phyloP scores from a whole-genome alignment of 2,797 vertebrate genomes.

The Uromys caudimaculatus region DNA sequence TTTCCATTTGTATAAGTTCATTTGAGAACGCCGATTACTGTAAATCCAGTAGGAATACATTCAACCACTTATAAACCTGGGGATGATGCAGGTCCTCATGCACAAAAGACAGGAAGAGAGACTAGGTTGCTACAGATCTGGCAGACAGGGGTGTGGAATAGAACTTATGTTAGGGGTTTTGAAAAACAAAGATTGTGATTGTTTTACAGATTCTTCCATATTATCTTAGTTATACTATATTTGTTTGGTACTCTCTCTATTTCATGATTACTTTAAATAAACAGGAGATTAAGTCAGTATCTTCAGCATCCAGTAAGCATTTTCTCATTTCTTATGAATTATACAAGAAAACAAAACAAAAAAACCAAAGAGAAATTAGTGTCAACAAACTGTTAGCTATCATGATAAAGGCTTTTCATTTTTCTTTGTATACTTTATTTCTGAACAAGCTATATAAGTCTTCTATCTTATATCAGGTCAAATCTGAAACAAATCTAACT shows the following conservation, averaged over 20 bases:
- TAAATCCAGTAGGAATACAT: background rate
- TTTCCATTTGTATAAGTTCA: background rate
- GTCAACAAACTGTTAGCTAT: background rate
- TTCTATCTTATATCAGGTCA: constrained; percentile 4
- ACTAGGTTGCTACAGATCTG: background rate
- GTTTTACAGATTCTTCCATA: background rate
- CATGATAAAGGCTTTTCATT: background rate
- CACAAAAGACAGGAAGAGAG: background rate
- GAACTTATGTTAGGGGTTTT: background rate
- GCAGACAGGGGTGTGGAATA: background rate
- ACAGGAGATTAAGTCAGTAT: background rate
- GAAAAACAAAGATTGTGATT: background rate
- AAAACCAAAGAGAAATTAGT: background rate
- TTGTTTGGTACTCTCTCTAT: background rate
- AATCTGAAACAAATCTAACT: constrained; percentile 40
- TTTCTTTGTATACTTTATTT: constrained; percentile 14
- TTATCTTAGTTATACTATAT: background rate
- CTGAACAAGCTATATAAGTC: background rate
- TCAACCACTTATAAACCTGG: background rate
- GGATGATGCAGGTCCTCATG: too few relatives aligned
- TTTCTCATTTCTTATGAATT: background rate
- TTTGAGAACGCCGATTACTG: background rate
- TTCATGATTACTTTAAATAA: background rate
- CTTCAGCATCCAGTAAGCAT: background rate
- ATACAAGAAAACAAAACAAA: background rate